Evolutionary conservation across 2,113 vertebrate species (phyloP).

Genomic region (Talpa occidentalis): DNA sequence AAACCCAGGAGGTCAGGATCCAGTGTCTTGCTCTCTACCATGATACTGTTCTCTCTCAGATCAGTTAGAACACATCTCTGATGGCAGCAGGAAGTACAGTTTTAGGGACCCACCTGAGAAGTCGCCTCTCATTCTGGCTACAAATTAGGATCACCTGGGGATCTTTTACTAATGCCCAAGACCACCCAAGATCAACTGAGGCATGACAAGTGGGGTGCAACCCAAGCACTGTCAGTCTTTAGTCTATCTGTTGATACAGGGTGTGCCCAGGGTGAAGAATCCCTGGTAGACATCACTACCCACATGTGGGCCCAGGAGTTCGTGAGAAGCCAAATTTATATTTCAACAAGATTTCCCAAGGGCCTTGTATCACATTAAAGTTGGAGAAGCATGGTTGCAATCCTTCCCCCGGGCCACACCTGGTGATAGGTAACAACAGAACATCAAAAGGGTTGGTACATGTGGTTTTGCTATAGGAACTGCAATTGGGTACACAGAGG

Average conservation of each 20-base stretch:
- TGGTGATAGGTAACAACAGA: neutral
- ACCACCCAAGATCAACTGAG: neutral
- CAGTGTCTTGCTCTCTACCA: neutral
- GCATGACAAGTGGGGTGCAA: neutral
- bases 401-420: neutral
- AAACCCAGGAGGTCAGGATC: neutral
- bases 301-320: neutral
- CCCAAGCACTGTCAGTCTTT: neutral
- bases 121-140: neutral
- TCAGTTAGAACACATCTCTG: neutral
- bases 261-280: neutral
- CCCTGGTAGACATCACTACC: neutral
- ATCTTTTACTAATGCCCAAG: neutral
- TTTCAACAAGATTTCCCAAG: conserved; percentile 30
- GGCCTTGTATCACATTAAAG: neutral
- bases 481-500: neutral
- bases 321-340: neutral
- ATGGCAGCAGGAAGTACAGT: neutral
- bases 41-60: neutral
- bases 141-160: neutral
- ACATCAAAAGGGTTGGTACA: conserved; percentile 17
- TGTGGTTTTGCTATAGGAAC: conserved; percentile 4
- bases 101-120: neutral
- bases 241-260: neutral
- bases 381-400: neutral